Percentiles rank a stretch among this genome's conserved stretches.
Evolutionary conservation across 2,888 invertebrate species (phyloP).

Genomic region (Pseudococcus jackbeardsleyi): DNA sequence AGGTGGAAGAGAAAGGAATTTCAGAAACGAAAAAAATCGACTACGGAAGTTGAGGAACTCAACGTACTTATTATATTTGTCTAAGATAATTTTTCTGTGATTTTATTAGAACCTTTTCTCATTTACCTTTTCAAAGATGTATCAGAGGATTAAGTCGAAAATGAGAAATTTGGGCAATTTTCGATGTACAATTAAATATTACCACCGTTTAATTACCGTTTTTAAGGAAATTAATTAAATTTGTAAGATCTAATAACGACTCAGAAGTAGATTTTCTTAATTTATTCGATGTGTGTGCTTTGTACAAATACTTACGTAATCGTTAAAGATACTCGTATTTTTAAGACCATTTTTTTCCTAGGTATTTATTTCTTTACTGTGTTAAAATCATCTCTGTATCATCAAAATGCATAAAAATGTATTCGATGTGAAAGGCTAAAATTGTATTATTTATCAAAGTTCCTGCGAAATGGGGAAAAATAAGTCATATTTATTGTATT

Average conservation of each 20-base stretch:
- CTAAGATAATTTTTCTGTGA: not conserved
- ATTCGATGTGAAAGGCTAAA: no score
- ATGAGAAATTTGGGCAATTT: not conserved
- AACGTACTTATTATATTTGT: not conserved
- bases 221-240: not conserved
- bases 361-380: no score
- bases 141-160: not conserved
- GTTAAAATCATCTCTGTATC: no score
- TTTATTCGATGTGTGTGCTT: not conserved
- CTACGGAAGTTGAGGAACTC: not conserved
- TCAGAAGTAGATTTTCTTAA: not conserved
- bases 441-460: no score
- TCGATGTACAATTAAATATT: no score
- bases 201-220: no score
- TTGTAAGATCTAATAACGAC: no score
- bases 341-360: no score
- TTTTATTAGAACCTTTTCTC: not conserved
- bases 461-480: no score
- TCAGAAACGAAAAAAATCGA: slow-evolving; percentile 41
- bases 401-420: no score
- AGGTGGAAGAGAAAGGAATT: slow-evolving; percentile 28
- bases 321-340: no score
- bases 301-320: not conserved
- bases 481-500: no score
- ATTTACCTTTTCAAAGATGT: not conserved